Evolutionary conservation across 1,140 invertebrate species (phyloP).

Genomic region (Neodiprion fabricii): DNA sequence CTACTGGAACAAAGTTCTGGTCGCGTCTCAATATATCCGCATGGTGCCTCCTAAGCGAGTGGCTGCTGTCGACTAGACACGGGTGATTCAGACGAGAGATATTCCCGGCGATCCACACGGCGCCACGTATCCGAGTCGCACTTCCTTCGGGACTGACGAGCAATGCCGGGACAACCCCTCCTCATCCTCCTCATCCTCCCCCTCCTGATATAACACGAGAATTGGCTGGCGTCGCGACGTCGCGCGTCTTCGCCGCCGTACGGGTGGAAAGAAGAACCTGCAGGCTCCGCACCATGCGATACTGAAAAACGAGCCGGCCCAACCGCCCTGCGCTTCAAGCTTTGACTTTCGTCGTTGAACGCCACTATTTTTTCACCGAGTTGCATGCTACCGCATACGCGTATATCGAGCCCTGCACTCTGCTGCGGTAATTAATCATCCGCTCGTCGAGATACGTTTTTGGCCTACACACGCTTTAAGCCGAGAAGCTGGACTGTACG

Average conservation of each 20-base stretch:
- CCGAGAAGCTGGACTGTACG: conserved; percentile 16
- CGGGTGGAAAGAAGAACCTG: background rate
- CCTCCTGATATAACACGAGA: background rate
- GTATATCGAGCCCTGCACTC: too few species aligned
- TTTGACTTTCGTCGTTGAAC: too few species aligned
- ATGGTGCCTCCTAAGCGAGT: background rate
- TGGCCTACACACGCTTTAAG: conserved; percentile 18
- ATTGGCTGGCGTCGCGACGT: background rate
- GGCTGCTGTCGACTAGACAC: background rate
- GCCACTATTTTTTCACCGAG: background rate
- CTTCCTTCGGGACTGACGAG: conserved; percentile 43
- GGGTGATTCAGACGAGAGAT: conserved; percentile 50
- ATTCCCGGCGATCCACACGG: conserved; percentile 44
- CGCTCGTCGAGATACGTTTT: too few species aligned
- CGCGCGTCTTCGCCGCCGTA: too few species aligned
- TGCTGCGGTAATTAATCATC: too few species aligned
- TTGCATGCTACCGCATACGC: conserved; percentile 8
- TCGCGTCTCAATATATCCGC: background rate
- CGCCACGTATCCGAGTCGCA: conserved; percentile 48
- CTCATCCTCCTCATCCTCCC: background rate
- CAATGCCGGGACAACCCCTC: background rate
- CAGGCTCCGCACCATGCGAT: background rate
- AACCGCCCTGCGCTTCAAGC: too few species aligned
- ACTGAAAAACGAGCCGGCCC: too few species aligned
- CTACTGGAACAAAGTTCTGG: too few species aligned